phyloP scores from a whole-genome alignment of 2,113 vertebrate species.

The Hyperoodon ampullatus region DNA sequence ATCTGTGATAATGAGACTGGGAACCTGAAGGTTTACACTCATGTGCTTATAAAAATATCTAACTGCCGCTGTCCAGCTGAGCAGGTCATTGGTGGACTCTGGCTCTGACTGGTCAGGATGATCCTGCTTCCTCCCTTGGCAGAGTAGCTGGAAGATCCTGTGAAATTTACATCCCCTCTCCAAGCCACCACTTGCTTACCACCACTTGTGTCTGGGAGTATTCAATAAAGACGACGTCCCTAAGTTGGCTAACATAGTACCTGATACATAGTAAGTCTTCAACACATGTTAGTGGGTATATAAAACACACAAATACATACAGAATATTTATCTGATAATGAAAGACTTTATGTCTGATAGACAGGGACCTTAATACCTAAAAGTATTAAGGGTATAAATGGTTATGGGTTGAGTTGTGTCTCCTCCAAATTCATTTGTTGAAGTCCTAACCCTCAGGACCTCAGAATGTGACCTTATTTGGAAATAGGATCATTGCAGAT shows the following conservation, averaged over 20 bases:
- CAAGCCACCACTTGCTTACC: background rate
- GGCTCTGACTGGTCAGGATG: background rate
- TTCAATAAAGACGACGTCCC: background rate
- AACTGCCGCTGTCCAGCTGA: background rate
- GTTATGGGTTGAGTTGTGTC: background rate
- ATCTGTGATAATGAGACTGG: background rate
- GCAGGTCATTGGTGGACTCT: background rate
- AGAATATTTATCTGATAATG: background rate
- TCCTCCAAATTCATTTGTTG: too few relatives aligned
- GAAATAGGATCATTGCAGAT: background rate
- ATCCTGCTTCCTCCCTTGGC: background rate
- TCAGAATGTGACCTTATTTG: background rate
- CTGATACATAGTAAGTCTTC: background rate
- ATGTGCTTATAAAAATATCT: background rate
- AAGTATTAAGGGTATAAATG: background rate
- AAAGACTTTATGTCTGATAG: background rate
- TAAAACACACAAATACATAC: background rate
- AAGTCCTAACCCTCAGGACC: background rate
- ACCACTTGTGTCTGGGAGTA: background rate
- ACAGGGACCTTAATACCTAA: background rate
- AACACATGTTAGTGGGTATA: background rate
- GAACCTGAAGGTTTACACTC: background rate
- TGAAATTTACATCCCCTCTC: too few relatives aligned
- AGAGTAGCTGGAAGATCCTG: background rate
- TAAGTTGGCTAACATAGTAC: background rate